Base-by-base conservation (phyloP, 64 coral and sea anemone species). In the Dendronephthya gigantea region DNA sequence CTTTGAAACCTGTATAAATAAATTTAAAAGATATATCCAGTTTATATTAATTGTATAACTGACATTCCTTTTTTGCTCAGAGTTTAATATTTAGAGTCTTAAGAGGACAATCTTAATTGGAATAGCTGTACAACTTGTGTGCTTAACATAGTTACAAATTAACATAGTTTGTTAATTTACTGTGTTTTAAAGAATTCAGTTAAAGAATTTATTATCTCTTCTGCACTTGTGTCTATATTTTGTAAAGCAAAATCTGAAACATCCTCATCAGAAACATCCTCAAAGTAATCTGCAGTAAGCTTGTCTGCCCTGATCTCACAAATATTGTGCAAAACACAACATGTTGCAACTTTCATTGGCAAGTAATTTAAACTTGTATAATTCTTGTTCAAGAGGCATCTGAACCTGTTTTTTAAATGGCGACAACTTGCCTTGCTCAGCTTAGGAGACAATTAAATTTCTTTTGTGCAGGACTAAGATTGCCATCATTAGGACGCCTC, bases 311-410 rank as follows among this genome's bases (percentile, higher is more conserved):
- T 75, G 29, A 75, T 34, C 35, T 75, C 69, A 4, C 69, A 75
- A 30, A 75, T 32, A 29, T 75, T 75, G 35, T 75, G 69, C 15
- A 75, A 75, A 38, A 75, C 69, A 75, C 69, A 75, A 38, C 69
- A 75, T 9, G 69, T 16, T 31, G 69, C 69, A 75, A 75, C 69
- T 75, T 75, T 75, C 4, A 3, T 14, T 9, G 69, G 69, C 15
- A 75, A 75, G n/a, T 17, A 75, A 35, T 17, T 16, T 38, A 75
- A 75, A 38, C 35, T 35, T 9, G 69, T 75, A 32, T 75, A 32
- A 29, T 16, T 75, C 35, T 75, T 75, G 29, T 75, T 31, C 17
- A 75, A 8, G 35, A 75, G 9, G 69, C 69, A 75, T 75, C 69
- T 75, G 35, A 75, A 75, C 2, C 69, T 9, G 69, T 38, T 38